Conservation (phyloP, 2,888 invertebrate genomes). For the Brenthis ino region DNA sequence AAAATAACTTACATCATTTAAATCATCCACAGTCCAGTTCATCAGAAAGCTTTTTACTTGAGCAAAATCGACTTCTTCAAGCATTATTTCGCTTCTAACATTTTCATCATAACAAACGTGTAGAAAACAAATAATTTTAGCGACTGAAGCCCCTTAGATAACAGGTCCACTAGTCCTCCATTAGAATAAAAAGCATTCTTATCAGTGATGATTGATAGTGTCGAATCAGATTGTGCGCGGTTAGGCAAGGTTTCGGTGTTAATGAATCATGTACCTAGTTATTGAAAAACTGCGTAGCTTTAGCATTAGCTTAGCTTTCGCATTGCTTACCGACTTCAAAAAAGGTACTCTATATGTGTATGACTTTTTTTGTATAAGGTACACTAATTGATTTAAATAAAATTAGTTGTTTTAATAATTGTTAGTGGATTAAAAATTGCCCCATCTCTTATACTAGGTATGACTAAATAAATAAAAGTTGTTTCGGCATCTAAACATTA, state of each 20-base stretch:
- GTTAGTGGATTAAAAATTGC: no score
- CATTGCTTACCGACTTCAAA: not conserved
- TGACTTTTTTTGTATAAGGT: no score
- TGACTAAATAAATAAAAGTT: no score
- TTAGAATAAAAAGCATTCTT: conserved; percentile 77
- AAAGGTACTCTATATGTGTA: no score
- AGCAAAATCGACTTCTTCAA: conserved; percentile 39
- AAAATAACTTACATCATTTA: conserved; percentile 53
- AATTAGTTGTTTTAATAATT: no score
- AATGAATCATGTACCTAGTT: not conserved
- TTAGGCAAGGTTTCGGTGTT: conserved; percentile 30
- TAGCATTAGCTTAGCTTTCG: not conserved
- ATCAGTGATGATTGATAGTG: conserved; percentile 53
- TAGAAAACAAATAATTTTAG: conserved; percentile 38
- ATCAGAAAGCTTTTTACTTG: conserved; percentile 39
- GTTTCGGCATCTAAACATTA: no score
- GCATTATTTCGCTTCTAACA: conserved; percentile 2
- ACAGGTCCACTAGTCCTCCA: conserved; percentile 62
- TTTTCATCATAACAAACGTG: conserved; percentile 3
- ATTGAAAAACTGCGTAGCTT: conserved; percentile 11
- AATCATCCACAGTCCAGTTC: conserved; percentile 57
- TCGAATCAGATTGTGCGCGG: conserved; percentile 35
- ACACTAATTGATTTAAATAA: no score
- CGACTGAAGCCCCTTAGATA: conserved; percentile 56
- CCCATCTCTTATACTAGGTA: no score